Evolutionary conservation across 1,140 invertebrate genomes (phyloP), one percentile per base, ranked within the genome.

Genomic region (Zaprionus inermis): DNA sequence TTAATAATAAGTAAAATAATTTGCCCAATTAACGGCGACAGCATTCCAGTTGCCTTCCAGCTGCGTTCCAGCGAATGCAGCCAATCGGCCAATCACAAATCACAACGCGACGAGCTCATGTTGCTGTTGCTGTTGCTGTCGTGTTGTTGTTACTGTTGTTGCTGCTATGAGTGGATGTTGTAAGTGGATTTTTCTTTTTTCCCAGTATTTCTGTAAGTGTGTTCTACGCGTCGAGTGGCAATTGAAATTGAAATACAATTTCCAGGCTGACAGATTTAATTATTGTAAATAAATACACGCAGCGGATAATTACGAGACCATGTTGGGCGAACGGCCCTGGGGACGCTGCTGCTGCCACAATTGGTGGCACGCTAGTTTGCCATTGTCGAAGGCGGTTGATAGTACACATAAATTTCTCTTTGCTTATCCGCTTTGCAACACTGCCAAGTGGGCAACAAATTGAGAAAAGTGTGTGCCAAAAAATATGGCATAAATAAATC

Each of bases 1-100:
- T 84, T 78, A 85, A 85, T 85, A 84, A 85, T 85, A 79, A 84
- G 81, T 85, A 60, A 77, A 84, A 85, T 84, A 84, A 84, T 84
- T 84, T 85, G 79, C 65, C 81, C 81, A 84, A 84, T 84, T 85
- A 84, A 85, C 74, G 65, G 78, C 81, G 68, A 78, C 81, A 78
- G 57, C 78, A 84, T 84, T 85, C 81, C 77, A 69, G 46, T 59
- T 61, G 56, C 44, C 54, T 67, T 66, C 54, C 70, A 72, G 54
- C 61, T 58, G 56, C 36, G 36, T 58, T 57, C 55, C 60, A 72
- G 57, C 16, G n/a, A 4, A 30, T 16, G n/a, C 52, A n/a, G 28
- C 28, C 10, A 28, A 46, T 69, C 56, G 28, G 34, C 68, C 61
- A 75, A 65, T 76, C 77, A 64, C 30, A 71, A 72, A 76, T 76